These are phyloP conservation scores for Oreochromis tanganicae DNA, from an alignment of 2,113 vertebrate species.

Conservation along the genomic window DNA sequence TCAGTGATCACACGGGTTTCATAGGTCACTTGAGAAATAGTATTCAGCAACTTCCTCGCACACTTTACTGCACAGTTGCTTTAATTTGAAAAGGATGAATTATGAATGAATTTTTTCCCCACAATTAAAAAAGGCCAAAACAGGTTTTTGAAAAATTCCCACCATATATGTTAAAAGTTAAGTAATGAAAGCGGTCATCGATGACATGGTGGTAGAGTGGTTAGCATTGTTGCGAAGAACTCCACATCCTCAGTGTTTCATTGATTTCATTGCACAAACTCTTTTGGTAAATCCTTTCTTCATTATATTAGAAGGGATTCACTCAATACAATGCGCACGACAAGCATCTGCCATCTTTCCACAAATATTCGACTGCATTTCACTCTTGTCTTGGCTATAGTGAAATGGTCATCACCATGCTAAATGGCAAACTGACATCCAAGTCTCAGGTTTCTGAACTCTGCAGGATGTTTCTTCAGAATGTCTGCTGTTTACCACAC, in stretches of 20 bases:
- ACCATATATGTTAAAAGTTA: neutral
- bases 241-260: neutral
- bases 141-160: neutral
- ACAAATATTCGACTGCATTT: neutral
- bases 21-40: neutral
- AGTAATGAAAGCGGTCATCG: neutral
- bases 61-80: neutral
- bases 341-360: neutral
- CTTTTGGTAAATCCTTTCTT: neutral
- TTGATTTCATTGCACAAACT: neutral
- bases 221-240: neutral
- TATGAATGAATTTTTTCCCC: accelerated
- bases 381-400: neutral
- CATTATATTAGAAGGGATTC: neutral
- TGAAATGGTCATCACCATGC: neutral
- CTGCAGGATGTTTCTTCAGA: neutral
- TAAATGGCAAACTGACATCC: neutral
- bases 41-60: no score
- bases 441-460: neutral
- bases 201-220: neutral
- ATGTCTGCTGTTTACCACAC: neutral
- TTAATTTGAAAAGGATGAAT: neutral
- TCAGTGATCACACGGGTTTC: neutral
- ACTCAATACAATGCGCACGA: neutral
- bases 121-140: neutral